These are phyloP conservation scores for Ptychobarbus kaznakovi DNA, from an alignment of 2,797 vertebrate genomes.

Conservation along the genomic window DNA sequence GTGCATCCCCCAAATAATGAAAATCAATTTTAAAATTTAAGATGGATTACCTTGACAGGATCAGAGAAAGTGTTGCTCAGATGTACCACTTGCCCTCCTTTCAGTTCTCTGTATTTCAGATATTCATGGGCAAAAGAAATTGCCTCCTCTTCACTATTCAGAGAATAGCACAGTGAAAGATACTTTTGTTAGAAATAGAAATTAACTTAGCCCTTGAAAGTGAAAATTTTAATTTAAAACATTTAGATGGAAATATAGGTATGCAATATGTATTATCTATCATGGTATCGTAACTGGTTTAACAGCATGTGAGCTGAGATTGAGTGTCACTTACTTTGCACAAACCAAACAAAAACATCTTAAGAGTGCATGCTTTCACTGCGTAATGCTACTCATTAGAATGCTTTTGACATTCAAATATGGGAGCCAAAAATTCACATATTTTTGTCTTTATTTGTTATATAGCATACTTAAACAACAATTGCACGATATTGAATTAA, in stretches of 20 bases:
- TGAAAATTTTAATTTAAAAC: not conserved
- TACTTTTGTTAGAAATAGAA: not conserved
- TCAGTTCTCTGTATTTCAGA: conserved; percentile 71
- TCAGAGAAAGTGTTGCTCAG: conserved; percentile 64
- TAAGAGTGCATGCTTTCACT: no score
- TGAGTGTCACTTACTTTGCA: no score
- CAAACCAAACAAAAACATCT: no score
- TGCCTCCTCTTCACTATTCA: conserved; percentile 83
- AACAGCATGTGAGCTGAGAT: no score
- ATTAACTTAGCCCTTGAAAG: not conserved
- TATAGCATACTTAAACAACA: no score
- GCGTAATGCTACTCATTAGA: no score
- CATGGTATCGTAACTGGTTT: no score
- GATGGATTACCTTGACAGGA: conserved; percentile 78
- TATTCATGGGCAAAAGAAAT: conserved; percentile 80
- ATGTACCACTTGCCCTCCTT: conserved; percentile 65
- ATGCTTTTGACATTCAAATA: no score
- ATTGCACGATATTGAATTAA: no score
- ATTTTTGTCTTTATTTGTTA: no score
- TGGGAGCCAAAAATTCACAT: no score
- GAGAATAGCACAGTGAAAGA: not conserved
- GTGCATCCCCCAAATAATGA: no score
- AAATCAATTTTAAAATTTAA: not conserved
- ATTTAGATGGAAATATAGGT: not conserved
- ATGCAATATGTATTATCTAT: not conserved